Evolutionary conservation across 2,113 vertebrate genomes (phyloP).

Genomic region (Corydoras sp.): DNA sequence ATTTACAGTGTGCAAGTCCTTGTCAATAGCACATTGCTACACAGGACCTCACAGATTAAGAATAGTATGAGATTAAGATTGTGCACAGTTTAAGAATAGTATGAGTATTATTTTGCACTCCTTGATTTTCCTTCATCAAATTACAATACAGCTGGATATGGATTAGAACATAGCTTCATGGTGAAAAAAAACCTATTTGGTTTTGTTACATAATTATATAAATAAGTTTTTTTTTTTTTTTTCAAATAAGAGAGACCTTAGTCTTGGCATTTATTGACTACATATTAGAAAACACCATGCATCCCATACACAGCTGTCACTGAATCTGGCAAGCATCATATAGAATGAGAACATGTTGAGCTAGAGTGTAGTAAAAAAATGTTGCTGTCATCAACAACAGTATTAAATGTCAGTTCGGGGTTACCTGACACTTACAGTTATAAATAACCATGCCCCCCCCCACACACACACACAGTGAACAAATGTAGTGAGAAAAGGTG

Average conservation of each 20-base stretch:
- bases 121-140: conserved; percentile 1
- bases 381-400: conserved; percentile 30
- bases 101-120: conserved; percentile 22
- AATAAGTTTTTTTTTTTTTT: not conserved
- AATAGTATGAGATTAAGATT: not conserved
- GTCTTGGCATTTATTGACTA: too few relatives aligned
- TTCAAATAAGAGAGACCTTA: too few relatives aligned
- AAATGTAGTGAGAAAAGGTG: conserved; percentile 42
- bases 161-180: conserved; percentile 11
- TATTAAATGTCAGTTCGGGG: conserved; percentile 38
- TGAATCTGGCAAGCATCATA: conserved; percentile 18
- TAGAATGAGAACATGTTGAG: conserved; percentile 30
- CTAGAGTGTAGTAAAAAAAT: conserved; percentile 23
- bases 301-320: conserved; percentile 17
- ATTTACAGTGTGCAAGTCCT: not conserved
- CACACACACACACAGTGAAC: conserved; percentile 23
- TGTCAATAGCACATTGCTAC: not conserved
- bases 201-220: not conserved
- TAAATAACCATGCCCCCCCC: conserved; percentile 33
- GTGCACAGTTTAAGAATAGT: conserved; percentile 5
- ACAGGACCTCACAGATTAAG: conserved; percentile 4
- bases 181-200: not conserved
- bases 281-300: too few relatives aligned
- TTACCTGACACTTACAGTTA: conserved; percentile 32
- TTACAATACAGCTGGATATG: conserved; percentile 20